Conservation (phyloP, 2,113 vertebrate genomes). For the Trogon surrucura region DNA sequence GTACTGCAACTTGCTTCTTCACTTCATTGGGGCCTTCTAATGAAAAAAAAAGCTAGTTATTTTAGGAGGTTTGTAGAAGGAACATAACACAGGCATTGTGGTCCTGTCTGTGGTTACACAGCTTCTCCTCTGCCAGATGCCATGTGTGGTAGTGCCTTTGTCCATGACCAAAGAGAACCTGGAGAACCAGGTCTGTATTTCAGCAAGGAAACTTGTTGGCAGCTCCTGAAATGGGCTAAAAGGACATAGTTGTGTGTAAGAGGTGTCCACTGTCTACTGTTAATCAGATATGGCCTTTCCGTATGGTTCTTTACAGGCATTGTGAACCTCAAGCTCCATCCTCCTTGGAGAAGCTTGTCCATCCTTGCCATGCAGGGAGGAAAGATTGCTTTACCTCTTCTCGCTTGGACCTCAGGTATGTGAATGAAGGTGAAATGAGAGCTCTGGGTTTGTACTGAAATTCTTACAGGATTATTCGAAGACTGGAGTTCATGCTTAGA, state of each 20-base stretch:
- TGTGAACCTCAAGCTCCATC: background rate
- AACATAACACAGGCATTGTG: background rate
- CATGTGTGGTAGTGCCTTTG: background rate
- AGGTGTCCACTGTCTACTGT: background rate
- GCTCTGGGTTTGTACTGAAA: background rate
- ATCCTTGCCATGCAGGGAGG: background rate
- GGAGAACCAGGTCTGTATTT: background rate
- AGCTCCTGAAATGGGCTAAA: background rate
- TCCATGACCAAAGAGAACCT: background rate
- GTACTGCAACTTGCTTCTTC: background rate
- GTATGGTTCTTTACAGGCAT: background rate
- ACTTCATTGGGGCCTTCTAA: background rate
- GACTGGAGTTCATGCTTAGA: background rate
- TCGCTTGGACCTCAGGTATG: background rate
- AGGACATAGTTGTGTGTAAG: background rate
- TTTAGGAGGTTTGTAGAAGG: background rate
- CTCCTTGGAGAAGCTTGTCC: background rate
- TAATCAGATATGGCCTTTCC: background rate
- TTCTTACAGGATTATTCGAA: background rate
- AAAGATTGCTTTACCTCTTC: background rate
- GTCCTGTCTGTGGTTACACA: background rate
- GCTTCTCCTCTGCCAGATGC: background rate
- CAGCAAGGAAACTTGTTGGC: background rate
- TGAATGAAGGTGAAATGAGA: background rate
- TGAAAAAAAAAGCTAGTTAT: background rate